Base-by-base conservation (phyloP, 2,888 invertebrate genomes). In the Lysandra bellargus region DNA sequence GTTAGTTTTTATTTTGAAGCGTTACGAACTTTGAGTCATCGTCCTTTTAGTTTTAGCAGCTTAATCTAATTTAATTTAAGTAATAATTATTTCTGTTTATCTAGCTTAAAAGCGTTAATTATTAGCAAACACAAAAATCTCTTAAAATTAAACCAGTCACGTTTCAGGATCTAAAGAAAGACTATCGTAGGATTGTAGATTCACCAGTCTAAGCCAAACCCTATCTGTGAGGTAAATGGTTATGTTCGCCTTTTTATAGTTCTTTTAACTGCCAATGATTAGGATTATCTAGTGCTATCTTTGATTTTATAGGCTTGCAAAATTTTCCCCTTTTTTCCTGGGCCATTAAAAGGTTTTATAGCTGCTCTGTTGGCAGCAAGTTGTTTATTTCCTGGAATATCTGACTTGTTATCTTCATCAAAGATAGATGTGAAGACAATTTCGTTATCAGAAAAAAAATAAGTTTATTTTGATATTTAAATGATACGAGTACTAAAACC, bases 261-360 rank as follows among this genome's bases (percentile, higher is more conserved):
- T 69, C 14, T 37, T 33, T 69, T 69, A 69, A 69, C 69, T 69
- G 17, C 69, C 33, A 33, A 33, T 69, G 69, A 69, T 69, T 69
- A 69, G 69, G 33, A 69, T 69, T 69, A 69, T 69, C 69, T 69
- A 37, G 69, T 17, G 33, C 69, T 69, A 69, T 69, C 33, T 69
- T 37, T 69, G 69, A 69, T 69, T 69, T 69, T 69, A 69, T 69
- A 69, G 69, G 69, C 69, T 69, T 69, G 69, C 33, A 17, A 37
- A 69, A 33, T 69, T 69, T 69, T 69, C 33, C 69, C 69, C 69
- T 37, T 69, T 69, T 69, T 69, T 69, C 69, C 33, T 69, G 33
- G 14, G 5, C 69, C 69, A 14, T 69, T 69, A 69, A 69, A 69
- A 37, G 14, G 33, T 69, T 69, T 61, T 69, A 69, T 69, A 33